phyloP scores from a whole-genome alignment of 1,140 invertebrate species.

The Cotesia typhae region DNA sequence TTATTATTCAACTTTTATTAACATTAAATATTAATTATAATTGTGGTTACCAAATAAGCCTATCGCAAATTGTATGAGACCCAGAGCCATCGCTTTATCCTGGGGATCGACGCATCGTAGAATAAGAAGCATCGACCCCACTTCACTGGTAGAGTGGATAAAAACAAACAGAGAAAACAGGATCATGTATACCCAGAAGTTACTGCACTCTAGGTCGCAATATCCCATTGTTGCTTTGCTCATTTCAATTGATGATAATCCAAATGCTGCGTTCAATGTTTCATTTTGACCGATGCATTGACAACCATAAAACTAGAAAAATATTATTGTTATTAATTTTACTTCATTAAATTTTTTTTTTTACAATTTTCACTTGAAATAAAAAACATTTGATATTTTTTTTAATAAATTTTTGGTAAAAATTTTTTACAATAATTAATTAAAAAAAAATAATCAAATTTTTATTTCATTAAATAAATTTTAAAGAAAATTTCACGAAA shows the following conservation, averaged over 20 bases:
- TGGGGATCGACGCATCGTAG: conserved; percentile 89
- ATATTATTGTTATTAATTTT: conserved; percentile 6
- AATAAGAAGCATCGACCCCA: conserved; percentile 89
- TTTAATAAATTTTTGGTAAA: conserved; percentile 14
- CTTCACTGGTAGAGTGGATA: conserved; percentile 91
- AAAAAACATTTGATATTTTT: too few relatives aligned
- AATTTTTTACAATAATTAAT: conserved; percentile 34
- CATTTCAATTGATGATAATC: conserved; percentile 34
- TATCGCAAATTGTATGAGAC: conserved; percentile 91
- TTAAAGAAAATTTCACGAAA: background rate
- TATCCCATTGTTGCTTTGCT: conserved; percentile 73
- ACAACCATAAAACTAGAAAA: conserved; percentile 76
- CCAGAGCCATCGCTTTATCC: conserved; percentile 94
- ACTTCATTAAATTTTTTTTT: background rate
- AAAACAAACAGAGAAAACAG: conserved; percentile 90
- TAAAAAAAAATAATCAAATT: conserved; percentile 21
- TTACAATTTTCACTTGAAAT: background rate
- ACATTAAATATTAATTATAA: too few relatives aligned
- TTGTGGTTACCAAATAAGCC: conserved; percentile 81
- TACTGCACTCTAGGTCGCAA: conserved; percentile 80
- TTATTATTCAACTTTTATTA: background rate
- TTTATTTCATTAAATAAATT: too few relatives aligned
- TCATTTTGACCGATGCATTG: conserved; percentile 72
- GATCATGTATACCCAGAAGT: conserved; percentile 84
- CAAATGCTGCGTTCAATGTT: conserved; percentile 41